Evolutionary conservation across 2,113 vertebrate genomes (phyloP), one percentile per base, ranked within the genome.

Genomic region (Upupa epops): DNA sequence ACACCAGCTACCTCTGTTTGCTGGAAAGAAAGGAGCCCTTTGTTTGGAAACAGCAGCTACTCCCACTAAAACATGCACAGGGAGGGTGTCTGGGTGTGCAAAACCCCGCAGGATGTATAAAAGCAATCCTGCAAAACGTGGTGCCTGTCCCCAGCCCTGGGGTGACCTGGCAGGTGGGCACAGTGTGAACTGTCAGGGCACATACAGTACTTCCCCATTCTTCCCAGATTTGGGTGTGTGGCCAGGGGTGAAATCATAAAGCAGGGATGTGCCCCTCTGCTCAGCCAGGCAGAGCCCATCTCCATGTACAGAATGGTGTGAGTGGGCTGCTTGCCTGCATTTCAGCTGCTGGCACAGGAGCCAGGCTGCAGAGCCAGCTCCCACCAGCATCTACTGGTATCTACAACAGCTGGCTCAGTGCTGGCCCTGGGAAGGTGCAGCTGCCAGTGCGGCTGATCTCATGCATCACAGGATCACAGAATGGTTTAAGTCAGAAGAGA

Each of bases 1-100:
- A 46, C 89, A 90, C 81, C 89, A 90, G 83, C 89, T 49, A 93
- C 89, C 78, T 90, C 95, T 32, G 42, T 37, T 51, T 52, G 82
- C 90, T 61, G 71, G 84, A 85, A 89, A 90, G 84, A 95, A 90
- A 87, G 87, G 74, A 95, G 74, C 68, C 55, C 87, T 95, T 95
- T 92, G 87, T 96, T 79, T 87, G 91, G 89, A 51, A 92, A 34
- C 71, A 79, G 74, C 66, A 71, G 70, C 66, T 75, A 69, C 71
- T 87, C 36, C 66, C 78, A 58, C 49, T 46, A 42, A 84, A 72
- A 4, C 81, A 32, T 0, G 6, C 76, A 2, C 2, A 3, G 75
- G 68, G 49, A 3, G 75, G 68, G 49, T 6, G 11, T 45, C 81
- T 13, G 42, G 0, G 2, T 1, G 16, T 40, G 59, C 80, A 82